These are phyloP conservation scores for Morus bassanus DNA, from an alignment of 2,797 vertebrate genomes.

Conservation along the genomic window DNA sequence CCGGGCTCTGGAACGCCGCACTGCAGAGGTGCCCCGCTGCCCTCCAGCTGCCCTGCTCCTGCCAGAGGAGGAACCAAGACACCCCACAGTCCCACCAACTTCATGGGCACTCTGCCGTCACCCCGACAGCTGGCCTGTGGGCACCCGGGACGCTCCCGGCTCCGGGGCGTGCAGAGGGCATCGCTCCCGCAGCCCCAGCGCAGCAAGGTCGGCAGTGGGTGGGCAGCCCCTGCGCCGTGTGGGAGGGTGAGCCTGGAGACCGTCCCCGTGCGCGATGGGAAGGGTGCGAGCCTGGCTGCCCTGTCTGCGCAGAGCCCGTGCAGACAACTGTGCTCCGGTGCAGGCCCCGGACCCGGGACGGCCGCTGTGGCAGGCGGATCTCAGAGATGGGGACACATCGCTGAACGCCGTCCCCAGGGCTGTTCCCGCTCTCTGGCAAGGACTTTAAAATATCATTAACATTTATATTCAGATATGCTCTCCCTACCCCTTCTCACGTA, in stretches of 20 bases:
- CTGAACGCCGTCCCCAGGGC: not conserved
- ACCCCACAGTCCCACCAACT: no score
- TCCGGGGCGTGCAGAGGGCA: not conserved
- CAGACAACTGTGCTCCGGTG: not conserved
- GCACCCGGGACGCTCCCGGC: not conserved
- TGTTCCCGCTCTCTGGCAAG: not conserved
- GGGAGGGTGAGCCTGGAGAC: not conserved
- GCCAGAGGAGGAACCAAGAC: no score
- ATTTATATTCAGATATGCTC: conserved; percentile 50
- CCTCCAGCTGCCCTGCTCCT: not conserved
- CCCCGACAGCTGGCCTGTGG: accelerated
- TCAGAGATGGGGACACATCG: not conserved
- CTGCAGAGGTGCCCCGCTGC: not conserved
- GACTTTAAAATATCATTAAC: not conserved
- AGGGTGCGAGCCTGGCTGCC: not conserved
- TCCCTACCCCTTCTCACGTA: not conserved
- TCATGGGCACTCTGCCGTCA: not conserved
- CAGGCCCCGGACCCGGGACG: accelerated
- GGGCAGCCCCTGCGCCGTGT: not conserved
- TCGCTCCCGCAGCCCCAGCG: not conserved
- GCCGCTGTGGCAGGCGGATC: not conserved
- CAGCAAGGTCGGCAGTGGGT: accelerated
- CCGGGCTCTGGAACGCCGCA: not conserved
- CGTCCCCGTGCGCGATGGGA: accelerated
- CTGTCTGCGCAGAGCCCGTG: not conserved